Evolutionary conservation across 2,888 invertebrate species (phyloP), one percentile per base, ranked within the genome.

Genomic region (Balanococcus diminutus): DNA sequence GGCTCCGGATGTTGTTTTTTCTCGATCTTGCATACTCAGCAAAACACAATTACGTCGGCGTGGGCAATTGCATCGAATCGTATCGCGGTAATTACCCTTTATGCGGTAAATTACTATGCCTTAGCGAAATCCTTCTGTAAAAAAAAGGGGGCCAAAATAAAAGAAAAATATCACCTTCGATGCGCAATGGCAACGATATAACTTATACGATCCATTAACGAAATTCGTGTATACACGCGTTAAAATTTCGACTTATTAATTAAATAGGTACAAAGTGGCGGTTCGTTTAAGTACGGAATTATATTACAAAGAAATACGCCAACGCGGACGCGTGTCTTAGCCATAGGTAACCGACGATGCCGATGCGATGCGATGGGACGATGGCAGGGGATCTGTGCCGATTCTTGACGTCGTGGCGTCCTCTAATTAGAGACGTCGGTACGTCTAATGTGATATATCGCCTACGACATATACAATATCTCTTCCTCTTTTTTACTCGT

Each of bases 341-440:
- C 14, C 42, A n/a, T n/a, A n/a, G n/a, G n/a, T n/a, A n/a, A n/a
- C 42, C 42, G 28, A 3, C 61, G 22, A 9, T 9, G n/a, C 72
- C 31, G 16, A 4, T 16, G 46, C 46, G 8, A 2, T 46, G 36
- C 36, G 36, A 4, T 6, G 36, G 36, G n/a, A n/a, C n/a, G 4
- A 4, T 36, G 5, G 8, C 36, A 36, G 5, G 8, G 36, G 36
- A 36, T 36, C 51, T 51, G 51, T 51, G 51, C 51, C 61, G 61
- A 83, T 56, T 56, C 28, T 61, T 84, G 36, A 84, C 84, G 84
- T 84, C 84, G 84, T 67, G 84, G 84, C 84, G 84, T 84, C 72
- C 84, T 84, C 84, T 84, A 84, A 84, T 84, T 84, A 84, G 84
- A 84, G 84, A 84, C 84, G 84, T 72, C 84, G 84, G 84, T 84